Evolutionary conservation across 1,140 invertebrate genomes (phyloP).

Genomic region (Gonioctena quinquepunctata): DNA sequence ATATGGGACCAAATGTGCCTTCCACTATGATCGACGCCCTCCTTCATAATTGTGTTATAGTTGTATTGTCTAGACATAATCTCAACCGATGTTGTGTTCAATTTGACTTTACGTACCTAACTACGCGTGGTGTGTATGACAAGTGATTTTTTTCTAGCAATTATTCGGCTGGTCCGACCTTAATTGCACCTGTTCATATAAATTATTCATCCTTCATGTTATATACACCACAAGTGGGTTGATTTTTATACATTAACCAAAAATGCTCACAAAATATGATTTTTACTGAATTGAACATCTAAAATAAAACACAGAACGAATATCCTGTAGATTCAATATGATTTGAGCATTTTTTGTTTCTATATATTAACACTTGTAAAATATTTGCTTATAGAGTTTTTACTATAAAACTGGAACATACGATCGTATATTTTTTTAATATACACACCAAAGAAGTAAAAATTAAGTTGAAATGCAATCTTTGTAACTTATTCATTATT

Average conservation of each 20-base stretch:
- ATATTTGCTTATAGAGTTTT: conserved; percentile 50
- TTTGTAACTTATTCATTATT: conserved; percentile 36
- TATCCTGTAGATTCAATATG: background rate
- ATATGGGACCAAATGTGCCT: conserved; percentile 29
- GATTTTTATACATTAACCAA: conserved; percentile 45
- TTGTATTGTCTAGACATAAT: conserved; percentile 40
- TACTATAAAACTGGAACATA: conserved; percentile 53
- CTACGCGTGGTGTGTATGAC: conserved; percentile 53
- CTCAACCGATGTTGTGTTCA: conserved; percentile 55
- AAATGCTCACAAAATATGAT: conserved; percentile 35
- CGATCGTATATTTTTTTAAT: conserved; percentile 54
- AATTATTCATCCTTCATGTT: conserved; percentile 34
- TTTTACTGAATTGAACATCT: background rate
- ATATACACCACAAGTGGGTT: conserved; percentile 51
- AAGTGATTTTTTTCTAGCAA: conserved; percentile 30
- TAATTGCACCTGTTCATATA: conserved; percentile 28
- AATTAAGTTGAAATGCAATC: conserved; percentile 45
- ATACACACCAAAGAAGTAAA: conserved; percentile 57
- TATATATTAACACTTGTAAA: conserved; percentile 48
- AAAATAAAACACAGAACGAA: background rate
- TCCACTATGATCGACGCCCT: conserved; percentile 21
- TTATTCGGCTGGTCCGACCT: conserved; percentile 42
- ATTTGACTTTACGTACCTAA: conserved; percentile 51
- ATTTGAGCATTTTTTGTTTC: conserved; percentile 44
- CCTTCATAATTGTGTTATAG: conserved; percentile 30